These are phyloP conservation scores for Calidris pygmaea DNA, from an alignment of 2,113 vertebrate genomes.

Conservation along the genomic window DNA sequence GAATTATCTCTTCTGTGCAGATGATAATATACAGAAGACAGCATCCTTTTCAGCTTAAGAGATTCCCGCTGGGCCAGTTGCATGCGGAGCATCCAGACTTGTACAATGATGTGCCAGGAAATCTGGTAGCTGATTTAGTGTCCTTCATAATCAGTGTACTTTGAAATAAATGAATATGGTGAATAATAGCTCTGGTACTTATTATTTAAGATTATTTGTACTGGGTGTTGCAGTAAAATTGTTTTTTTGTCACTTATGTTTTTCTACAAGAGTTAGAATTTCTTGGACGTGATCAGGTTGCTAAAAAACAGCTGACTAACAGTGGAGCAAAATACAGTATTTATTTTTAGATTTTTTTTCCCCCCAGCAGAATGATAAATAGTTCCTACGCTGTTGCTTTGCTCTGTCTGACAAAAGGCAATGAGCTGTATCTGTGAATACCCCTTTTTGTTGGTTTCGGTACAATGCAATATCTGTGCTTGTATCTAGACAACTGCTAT, in stretches of 20 bases:
- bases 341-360: slow-evolving; percentile 18
- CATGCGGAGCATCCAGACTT: not conserved
- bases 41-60: not conserved
- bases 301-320: slow-evolving; percentile 39
- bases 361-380: slow-evolving; percentile 9
- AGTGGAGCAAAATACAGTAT: slow-evolving; percentile 12
- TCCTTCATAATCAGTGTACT: slow-evolving; percentile 12
- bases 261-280: slow-evolving; percentile 11
- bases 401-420: slow-evolving; percentile 27
- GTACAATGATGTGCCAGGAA: not conserved
- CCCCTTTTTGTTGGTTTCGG: slow-evolving; percentile 38
- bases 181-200: slow-evolving; percentile 13
- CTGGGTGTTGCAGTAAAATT: slow-evolving; percentile 15
- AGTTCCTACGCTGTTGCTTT: not conserved
- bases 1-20: not conserved
- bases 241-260: not conserved
- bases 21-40: not conserved
- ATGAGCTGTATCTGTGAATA: slow-evolving; percentile 39
- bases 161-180: not conserved
- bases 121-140: not conserved
- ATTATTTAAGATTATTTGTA: not conserved
- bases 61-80: not conserved
- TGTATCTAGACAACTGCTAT: slow-evolving; percentile 27
- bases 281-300: slow-evolving; percentile 29
- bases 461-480: slow-evolving; percentile 44